These are phyloP conservation scores for Myotis myotis DNA, from an alignment of 2,797 vertebrate species.

Conservation along the genomic window DNA sequence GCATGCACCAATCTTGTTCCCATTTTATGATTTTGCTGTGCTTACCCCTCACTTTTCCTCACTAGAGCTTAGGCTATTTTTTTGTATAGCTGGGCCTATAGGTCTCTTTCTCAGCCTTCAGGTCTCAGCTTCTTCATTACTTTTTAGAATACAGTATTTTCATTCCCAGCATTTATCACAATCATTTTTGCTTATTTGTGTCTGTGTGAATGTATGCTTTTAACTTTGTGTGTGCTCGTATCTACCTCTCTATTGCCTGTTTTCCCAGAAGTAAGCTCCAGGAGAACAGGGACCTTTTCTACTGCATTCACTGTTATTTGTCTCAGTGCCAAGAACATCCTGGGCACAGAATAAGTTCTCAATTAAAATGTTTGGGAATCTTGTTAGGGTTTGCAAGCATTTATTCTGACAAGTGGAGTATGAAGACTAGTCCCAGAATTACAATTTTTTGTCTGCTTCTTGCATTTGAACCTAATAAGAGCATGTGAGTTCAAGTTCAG, in stretches of 20 bases:
- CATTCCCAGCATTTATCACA: background rate
- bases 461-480: background rate
- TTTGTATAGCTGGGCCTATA: background rate
- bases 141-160: background rate
- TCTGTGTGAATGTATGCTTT: background rate
- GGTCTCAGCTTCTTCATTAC: background rate
- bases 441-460: background rate
- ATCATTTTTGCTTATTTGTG: background rate
- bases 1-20: background rate
- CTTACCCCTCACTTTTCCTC: too few species aligned
- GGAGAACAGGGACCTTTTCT: background rate
- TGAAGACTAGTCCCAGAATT: background rate
- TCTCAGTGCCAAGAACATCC: background rate
- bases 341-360: background rate
- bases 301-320: background rate
- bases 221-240: background rate
- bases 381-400: background rate
- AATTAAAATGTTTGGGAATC: background rate
- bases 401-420: background rate
- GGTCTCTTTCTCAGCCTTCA: background rate
- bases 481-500: background rate
- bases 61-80: background rate
- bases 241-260: background rate
- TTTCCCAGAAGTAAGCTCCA: background rate
- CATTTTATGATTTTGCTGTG: background rate